Conservation (phyloP, 2,888 invertebrate genomes). For the Trimorus sp. region DNA sequence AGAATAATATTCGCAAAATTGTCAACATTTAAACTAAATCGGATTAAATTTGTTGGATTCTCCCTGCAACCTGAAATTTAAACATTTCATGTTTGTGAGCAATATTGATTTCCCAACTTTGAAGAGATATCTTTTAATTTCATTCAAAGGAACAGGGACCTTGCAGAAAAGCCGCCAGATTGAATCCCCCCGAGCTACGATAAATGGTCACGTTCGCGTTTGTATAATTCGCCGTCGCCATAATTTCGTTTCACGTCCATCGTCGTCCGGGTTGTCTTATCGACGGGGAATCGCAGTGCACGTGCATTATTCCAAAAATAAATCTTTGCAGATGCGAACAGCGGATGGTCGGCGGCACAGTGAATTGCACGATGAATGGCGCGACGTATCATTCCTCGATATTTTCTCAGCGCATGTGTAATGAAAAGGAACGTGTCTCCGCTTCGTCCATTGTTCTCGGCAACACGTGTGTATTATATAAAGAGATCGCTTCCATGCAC, state of each 20-base stretch:
- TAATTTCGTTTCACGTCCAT: conserved; percentile 9
- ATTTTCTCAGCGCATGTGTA: conserved; percentile 38
- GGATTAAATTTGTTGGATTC: no score
- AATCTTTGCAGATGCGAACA: conserved; percentile 34
- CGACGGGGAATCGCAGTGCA: conserved; percentile 12
- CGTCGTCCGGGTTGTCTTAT: neutral
- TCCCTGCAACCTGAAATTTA: no score
- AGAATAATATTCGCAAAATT: no score
- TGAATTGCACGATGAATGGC: conserved; percentile 41
- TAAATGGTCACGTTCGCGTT: conserved; percentile 4
- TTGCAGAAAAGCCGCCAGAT: no score
- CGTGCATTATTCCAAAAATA: conserved; percentile 45
- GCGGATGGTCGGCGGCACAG: conserved; percentile 21
- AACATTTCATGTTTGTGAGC: no score
- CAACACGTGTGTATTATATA: conserved; percentile 10
- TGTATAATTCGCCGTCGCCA: neutral
- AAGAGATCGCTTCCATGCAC: neutral
- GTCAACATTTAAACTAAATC: no score
- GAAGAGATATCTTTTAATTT: no score
- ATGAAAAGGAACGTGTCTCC: conserved; percentile 32
- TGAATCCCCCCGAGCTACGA: neutral
- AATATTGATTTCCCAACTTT: no score
- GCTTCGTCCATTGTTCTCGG: conserved; percentile 24
- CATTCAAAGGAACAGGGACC: no score
- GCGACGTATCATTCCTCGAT: conserved; percentile 44